A percentile compares a stretch with the other conserved stretches of the same genome.
Conservation (phyloP, 2,797 vertebrate genomes). For the Argentina silus region DNA sequence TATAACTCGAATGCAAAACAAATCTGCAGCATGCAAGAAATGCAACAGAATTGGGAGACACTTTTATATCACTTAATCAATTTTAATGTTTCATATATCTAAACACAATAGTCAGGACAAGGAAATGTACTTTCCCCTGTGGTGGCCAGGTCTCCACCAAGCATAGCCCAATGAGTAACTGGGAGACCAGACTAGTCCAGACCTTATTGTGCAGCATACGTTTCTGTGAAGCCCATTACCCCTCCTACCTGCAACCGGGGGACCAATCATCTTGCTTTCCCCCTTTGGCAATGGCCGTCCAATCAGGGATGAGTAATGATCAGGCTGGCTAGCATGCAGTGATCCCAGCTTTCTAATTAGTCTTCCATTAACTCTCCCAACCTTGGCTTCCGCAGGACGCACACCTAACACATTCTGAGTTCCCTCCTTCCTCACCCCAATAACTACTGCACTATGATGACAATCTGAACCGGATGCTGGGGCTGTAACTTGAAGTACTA, state of each 20-base stretch:
- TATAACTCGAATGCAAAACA: neutral
- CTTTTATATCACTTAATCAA: conserved; percentile 10
- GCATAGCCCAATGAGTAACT: conserved; percentile 26
- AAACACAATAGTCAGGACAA: no score
- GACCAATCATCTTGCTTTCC: conserved; percentile 61
- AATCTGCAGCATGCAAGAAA: no score
- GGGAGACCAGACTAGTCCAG: conserved; percentile 5
- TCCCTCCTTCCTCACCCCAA: conserved; percentile 7
- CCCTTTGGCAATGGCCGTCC: conserved; percentile 70
- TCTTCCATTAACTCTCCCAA: conserved; percentile 74
- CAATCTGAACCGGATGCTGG: no score
- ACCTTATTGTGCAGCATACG: conserved; percentile 48
- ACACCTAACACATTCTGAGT: conserved; percentile 48
- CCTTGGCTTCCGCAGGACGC: conserved; percentile 71
- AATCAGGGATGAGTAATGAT: conserved; percentile 83
- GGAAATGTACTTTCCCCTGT: neutral
- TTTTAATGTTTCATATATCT: neutral
- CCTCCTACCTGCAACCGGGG: conserved; percentile 41
- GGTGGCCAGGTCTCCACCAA: conserved; percentile 11
- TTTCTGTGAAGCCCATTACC: conserved; percentile 47
- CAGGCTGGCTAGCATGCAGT: conserved; percentile 71
- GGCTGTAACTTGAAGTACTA: no score
- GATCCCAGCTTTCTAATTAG: conserved; percentile 78
- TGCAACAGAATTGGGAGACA: conserved; percentile 24
- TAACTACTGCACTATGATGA: no score